Evolutionary conservation across 2,888 invertebrate genomes (phyloP), one percentile per base, ranked within the genome.

Genomic region (Nomada lathburiana): DNA sequence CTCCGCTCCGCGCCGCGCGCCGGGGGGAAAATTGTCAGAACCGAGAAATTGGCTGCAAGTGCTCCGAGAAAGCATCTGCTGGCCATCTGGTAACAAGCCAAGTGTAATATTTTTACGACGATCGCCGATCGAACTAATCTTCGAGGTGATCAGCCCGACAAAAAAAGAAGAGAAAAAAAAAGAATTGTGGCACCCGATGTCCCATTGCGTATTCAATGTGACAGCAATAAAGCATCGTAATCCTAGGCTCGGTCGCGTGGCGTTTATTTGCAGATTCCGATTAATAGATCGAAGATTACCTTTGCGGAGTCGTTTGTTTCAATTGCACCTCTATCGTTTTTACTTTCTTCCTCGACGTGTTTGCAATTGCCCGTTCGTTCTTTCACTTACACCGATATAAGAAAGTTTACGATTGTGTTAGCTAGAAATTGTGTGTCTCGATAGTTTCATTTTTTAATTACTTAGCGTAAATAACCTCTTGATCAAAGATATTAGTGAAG

Each of bases 101-200:
- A 79, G 60, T 26, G 78, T 76, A 78, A 84, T 86, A 86, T 84
- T 86, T 86, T 82, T 82, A 72, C 67, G 71, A 52, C 60, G 69
- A 65, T 79, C 71, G 47, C 55, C 65, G 71, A 74, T 81, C 36
- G 36, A 71, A 84, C 75, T 78, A 63, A 87, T 87, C 81, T 76
- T 47, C 47, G 44, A n/a, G 47, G 29, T 67, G 73, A 70, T 77
- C 63, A 50, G 47, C 68, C 50, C 50, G 59, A n/a, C 59, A 42
- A 74, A 78, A 71, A 79, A 13, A 62, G 26, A 69, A 29, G 36
- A 36, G 7, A 7, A 36, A 71, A 79, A 11, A 62, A 29, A 69
- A 75, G 64, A 64, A 75, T 13, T 76, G 44, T 59, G 72, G 69
- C 83, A 78, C 73, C 70, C 76, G 84, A 80, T 65, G 52, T 42